Base-by-base conservation (phyloP, 2,888 invertebrate genomes). In the Epirrhoe tristata region DNA sequence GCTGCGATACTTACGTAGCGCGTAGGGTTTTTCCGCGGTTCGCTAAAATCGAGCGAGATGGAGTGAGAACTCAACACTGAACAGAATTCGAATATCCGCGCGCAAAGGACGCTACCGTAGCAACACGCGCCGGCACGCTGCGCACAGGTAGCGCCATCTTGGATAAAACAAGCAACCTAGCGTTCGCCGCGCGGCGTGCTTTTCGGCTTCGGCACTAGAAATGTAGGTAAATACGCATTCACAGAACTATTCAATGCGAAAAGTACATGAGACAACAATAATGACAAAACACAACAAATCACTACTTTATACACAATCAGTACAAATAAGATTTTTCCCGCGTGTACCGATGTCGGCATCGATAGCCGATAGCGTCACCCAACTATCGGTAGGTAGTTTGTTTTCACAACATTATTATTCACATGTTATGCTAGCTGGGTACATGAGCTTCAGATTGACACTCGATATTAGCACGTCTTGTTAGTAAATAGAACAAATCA, bases 91-190 rank as follows among this genome's bases (percentile, higher is more conserved):
- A 67, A 67, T 46, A 56, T 91, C 86, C 92, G 92, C 92, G 91
- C 88, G 87, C 83, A 72, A 81, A 81, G 82, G 88, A 86, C 87
- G 89, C 88, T 58, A 31, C 34, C 36, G 89, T 91, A 67, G 63
- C 46, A 48, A 14, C 58, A 32, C 57, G 57, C 52, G 34, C n/a
- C 39, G 39, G 39, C 39, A 43, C 39, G 39, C 39, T 43, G 48
- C 58, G 58, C 92, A 91, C 90, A 89, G 69, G 74, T 84, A 86
- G 87, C 93, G 93, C 93, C 91, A 92, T 92, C 92, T 92, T 93
- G 88, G 76, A 80, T 76, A 76, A 82, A 85, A 86, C 85, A 80
- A 64, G 39, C 39, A 43, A 43, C 39, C 58, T 46, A 52, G 57
- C 52, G 34, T 6, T 52, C 10, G 78, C 80, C 78, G 69, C 76